These are phyloP conservation scores for Clarias gariepinus DNA, from an alignment of 2,113 vertebrate genomes.

Conservation along the genomic window DNA sequence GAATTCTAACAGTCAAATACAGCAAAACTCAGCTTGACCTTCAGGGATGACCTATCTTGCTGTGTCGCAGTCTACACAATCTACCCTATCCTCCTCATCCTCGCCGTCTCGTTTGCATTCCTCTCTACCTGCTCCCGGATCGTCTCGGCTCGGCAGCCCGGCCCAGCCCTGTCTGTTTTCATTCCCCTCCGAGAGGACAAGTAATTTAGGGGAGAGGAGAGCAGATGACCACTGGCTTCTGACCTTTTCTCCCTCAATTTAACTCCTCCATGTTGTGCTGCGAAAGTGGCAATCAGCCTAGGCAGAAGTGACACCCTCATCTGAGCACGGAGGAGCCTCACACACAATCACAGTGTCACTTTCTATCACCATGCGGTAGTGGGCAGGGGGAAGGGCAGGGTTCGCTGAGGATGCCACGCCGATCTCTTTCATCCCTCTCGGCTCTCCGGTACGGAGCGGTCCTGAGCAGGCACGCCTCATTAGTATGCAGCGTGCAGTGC, in stretches of 20 bases:
- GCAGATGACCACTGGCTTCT: slow-evolving; percentile 76
- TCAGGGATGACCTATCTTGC: slow-evolving; percentile 47
- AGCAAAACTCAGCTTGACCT: slow-evolving; percentile 47
- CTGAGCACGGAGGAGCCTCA: slow-evolving; percentile 62
- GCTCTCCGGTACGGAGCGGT: slow-evolving; percentile 34
- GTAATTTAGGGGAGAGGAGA: slow-evolving; percentile 72
- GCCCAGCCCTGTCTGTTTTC: slow-evolving; percentile 72
- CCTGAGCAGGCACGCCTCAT: slow-evolving; percentile 35
- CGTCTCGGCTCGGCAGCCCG: slow-evolving; percentile 62
- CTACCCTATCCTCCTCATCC: slow-evolving; percentile 53
- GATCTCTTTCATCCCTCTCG: slow-evolving; percentile 38
- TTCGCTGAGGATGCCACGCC: slow-evolving; percentile 39
- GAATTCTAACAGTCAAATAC: slow-evolving; percentile 21
- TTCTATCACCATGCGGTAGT: slow-evolving; percentile 63
- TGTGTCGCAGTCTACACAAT: slow-evolving; percentile 46
- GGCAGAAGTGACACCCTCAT: slow-evolving; percentile 79
- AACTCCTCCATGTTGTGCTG: slow-evolving; percentile 62
- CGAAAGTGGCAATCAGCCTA: slow-evolving; percentile 75
- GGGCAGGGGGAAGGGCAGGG: slow-evolving; percentile 42
- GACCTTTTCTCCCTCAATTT: slow-evolving; percentile 89
- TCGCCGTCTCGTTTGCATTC: slow-evolving; percentile 58
- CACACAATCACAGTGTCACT: slow-evolving; percentile 74
- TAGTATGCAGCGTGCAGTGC: slow-evolving; percentile 29
- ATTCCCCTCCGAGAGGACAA: slow-evolving; percentile 73
- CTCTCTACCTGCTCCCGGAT: slow-evolving; percentile 60